Evolutionary conservation across 2,797 vertebrate species (phyloP).

Genomic region (Calcarius lapponicus): DNA sequence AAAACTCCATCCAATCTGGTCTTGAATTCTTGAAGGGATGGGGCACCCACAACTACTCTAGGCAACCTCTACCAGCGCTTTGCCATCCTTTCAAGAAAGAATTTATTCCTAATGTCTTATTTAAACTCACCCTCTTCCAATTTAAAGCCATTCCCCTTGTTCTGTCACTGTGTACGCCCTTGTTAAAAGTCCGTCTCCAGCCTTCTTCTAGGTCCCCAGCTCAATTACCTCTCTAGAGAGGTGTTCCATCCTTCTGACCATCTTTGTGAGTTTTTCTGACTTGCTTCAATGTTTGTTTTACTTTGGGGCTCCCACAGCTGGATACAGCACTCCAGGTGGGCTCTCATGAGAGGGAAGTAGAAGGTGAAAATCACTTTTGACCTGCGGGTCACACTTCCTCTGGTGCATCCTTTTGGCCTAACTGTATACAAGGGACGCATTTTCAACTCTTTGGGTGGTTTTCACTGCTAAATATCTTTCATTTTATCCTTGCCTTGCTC

Average conservation of each 20-base stretch:
- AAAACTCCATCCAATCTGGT: not conserved
- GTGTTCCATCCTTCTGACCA: not conserved
- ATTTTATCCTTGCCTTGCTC: not conserved
- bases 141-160: not conserved
- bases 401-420: not conserved
- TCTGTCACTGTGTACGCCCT: not conserved
- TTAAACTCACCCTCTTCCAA: not conserved
- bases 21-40: not conserved
- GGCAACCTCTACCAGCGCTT: not conserved
- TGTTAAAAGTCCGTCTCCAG: not conserved
- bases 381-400: not conserved
- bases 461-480: not conserved
- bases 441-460: not conserved
- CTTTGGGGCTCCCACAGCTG: accelerated
- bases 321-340: not conserved
- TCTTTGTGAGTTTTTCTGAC: not conserved
- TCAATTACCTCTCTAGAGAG: not conserved
- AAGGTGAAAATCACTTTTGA: not conserved
- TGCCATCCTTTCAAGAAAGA: not conserved
- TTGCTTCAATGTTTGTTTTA: not conserved
- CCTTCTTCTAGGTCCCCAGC: accelerated
- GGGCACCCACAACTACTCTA: no score
- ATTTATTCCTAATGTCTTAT: not conserved
- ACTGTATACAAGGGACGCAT: not conserved
- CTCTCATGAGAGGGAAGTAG: not conserved